A percentile compares a stretch with the other conserved stretches of the same genome.
These are phyloP conservation scores for Coenonympha arcania DNA, from an alignment of 2,888 invertebrate species.

Conservation along the genomic window DNA sequence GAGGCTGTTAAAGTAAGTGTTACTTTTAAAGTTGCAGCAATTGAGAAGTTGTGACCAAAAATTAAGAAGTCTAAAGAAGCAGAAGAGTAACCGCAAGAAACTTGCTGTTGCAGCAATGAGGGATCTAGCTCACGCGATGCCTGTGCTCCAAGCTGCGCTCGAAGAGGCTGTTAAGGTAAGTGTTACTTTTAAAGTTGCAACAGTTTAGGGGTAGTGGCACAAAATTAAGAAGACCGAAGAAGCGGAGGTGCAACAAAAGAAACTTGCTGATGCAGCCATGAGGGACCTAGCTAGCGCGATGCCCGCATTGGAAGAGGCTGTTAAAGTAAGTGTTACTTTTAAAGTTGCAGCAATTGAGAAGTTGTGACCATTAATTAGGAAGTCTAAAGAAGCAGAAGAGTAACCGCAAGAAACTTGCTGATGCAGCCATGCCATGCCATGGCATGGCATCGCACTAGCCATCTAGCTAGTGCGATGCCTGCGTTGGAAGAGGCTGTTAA, in stretches of 20 bases:
- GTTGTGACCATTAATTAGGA: no score
- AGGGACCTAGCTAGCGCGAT: slow-evolving; percentile 88
- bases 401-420: slow-evolving; percentile 85
- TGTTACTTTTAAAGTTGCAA: background rate
- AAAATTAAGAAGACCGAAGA: slow-evolving; percentile 83
- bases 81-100: no score
- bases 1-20: slow-evolving; percentile 78
- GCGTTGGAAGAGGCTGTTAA: slow-evolving; percentile 87
- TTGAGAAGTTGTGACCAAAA: no score
- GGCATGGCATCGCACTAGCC: slow-evolving; percentile 81
- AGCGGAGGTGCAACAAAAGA: slow-evolving; percentile 86
- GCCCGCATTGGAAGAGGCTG: slow-evolving; percentile 90
- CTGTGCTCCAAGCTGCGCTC: no score
- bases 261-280: slow-evolving; percentile 86
- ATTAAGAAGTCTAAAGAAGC: no score
- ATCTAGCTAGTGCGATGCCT: slow-evolving; percentile 89
- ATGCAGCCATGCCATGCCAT: slow-evolving; percentile 85
- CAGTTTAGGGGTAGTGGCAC: no score
- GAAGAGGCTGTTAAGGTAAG: slow-evolving; percentile 81
- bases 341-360: background rate
- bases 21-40: background rate
- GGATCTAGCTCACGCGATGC: slow-evolving; percentile 89
- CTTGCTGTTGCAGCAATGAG: slow-evolving; percentile 86
- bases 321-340: slow-evolving; percentile 50
- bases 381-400: no score